Conservation (phyloP, 2,888 invertebrate species). For the Mechanitis messenoides region DNA sequence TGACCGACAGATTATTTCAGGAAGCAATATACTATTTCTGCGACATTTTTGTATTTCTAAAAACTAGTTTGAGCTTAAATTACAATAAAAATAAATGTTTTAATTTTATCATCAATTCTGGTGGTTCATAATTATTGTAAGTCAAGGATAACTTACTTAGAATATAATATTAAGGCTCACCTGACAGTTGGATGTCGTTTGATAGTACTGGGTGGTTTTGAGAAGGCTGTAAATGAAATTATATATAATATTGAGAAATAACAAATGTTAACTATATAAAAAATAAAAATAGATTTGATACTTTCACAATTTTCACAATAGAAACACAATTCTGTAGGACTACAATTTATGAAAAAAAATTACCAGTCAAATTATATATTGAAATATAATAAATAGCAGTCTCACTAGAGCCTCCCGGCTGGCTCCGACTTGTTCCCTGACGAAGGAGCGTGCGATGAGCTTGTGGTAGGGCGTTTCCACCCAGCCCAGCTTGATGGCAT, state of each 20-base stretch:
- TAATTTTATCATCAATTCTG: no score
- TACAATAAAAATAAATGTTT: no score
- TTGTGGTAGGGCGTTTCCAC: constrained; percentile 54
- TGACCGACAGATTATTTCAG: no score
- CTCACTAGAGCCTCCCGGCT: constrained; percentile 53
- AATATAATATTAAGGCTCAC: constrained; percentile 21
- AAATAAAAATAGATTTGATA: neutral
- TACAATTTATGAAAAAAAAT: no score
- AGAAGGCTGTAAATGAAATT: constrained; percentile 45
- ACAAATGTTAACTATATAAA: neutral
- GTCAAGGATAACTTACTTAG: no score
- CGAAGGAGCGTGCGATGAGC: constrained; percentile 38
- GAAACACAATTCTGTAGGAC: no score
- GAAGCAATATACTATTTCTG: no score
- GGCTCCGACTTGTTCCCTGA: constrained; percentile 33
- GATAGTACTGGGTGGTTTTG: constrained; percentile 42
- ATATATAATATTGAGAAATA: neutral
- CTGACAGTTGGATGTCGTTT: constrained; percentile 32
- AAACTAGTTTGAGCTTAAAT: no score
- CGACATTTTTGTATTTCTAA: no score
- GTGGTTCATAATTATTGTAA: no score
- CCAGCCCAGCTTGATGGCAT: constrained; percentile 39
- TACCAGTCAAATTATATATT: no score
- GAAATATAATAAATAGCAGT: neutral
- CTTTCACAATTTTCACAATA: no score